Conservation (phyloP, 35 echinoderm and acorn worm genomes). For the Ophioderma brevispina region DNA sequence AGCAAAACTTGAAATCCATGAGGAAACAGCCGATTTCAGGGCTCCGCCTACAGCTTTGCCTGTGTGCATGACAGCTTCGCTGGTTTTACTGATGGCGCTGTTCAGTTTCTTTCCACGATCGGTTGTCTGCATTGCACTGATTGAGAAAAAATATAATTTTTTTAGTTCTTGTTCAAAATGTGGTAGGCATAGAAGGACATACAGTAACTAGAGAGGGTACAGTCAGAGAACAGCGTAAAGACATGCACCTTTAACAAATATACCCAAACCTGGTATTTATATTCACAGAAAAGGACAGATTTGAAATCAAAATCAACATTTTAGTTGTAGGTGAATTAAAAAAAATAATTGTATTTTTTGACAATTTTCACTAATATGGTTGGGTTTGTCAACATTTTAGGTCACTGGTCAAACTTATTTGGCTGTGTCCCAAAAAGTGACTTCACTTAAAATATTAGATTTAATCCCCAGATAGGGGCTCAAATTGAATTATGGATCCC, state of each 20-base stretch:
- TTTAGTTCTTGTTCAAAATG: neutral
- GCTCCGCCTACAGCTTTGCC: conserved; percentile 81
- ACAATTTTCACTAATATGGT: too few relatives aligned
- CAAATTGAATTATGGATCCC: too few relatives aligned
- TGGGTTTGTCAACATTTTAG: too few relatives aligned
- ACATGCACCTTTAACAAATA: neutral
- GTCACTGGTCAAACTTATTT: too few relatives aligned
- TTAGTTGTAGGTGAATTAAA: too few relatives aligned
- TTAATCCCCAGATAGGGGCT: too few relatives aligned
- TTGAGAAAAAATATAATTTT: neutral
- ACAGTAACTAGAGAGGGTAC: too few relatives aligned
- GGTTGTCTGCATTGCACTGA: conserved; percentile 92
- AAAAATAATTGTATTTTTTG: too few relatives aligned
- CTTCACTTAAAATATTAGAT: too few relatives aligned
- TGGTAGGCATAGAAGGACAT: neutral
- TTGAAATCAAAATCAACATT: too few relatives aligned
- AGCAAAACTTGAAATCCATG: conserved; percentile 86
- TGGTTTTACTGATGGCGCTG: conserved; percentile 82
- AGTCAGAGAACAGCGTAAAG: neutral
- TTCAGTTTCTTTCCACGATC: conserved; percentile 93
- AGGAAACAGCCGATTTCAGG: conserved; percentile 84
- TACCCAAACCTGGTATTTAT: neutral
- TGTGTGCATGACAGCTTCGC: conserved; percentile 73
- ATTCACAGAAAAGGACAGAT: too few relatives aligned
- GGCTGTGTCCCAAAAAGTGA: too few relatives aligned